These are phyloP conservation scores for Imbricaverruca yamaguchii DNA, from an alignment of 2,888 invertebrate species.

Conservation along the genomic window DNA sequence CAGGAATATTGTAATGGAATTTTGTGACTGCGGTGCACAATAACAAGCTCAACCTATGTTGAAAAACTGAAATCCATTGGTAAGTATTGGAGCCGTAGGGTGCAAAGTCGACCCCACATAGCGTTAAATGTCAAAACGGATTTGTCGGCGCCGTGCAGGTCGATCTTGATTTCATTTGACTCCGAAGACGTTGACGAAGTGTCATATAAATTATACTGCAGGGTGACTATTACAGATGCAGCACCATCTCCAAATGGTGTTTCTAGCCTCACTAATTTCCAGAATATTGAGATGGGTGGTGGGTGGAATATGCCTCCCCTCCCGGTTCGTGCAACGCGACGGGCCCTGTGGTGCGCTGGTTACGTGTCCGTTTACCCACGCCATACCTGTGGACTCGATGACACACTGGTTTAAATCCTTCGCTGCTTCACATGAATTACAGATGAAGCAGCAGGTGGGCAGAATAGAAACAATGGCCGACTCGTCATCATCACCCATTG, in stretches of 20 bases:
- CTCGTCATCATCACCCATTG: background rate
- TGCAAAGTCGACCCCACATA: no score
- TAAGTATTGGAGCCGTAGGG: no score
- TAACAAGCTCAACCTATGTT: no score
- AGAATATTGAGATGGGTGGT: background rate
- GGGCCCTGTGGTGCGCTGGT: background rate
- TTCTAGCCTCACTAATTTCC: background rate
- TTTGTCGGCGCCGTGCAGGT: no score
- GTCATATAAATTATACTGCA: background rate
- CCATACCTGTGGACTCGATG: background rate
- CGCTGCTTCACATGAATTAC: background rate
- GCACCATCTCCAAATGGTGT: background rate
- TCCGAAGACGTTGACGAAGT: no score
- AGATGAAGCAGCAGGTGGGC: background rate
- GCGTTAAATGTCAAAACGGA: no score
- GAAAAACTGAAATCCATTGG: no score
- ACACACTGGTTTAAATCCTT: background rate
- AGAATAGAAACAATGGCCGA: background rate
- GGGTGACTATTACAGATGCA: background rate
- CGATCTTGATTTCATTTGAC: no score
- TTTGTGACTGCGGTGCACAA: no score
- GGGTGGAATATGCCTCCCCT: background rate
- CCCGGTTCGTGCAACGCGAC: no score
- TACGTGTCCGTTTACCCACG: background rate
- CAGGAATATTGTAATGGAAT: no score